Conservation (phyloP, 2,113 vertebrate species). For the Machaerirhynchus nigripectus region DNA sequence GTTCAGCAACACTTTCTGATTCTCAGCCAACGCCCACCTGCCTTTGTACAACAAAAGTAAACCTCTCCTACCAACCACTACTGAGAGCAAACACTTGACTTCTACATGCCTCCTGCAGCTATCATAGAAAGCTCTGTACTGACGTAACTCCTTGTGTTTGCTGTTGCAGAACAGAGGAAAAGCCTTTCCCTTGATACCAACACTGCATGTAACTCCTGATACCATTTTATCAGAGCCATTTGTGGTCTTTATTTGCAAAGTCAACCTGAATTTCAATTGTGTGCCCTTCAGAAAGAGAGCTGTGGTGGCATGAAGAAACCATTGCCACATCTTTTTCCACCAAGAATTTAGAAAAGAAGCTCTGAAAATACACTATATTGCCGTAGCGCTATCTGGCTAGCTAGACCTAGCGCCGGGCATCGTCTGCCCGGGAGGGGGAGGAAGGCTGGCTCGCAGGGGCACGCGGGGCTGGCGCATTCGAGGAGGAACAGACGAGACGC, state of each 20-base stretch:
- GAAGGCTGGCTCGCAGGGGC: too few relatives aligned
- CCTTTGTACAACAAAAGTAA: neutral
- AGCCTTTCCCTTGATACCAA: neutral
- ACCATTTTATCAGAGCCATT: neutral
- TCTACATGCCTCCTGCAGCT: neutral
- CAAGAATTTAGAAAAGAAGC: neutral
- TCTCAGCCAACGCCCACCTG: neutral
- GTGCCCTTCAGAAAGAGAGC: neutral
- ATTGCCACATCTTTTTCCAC: neutral
- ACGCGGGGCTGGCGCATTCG: too few relatives aligned
- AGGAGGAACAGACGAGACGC: too few relatives aligned
- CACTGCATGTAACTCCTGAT: neutral
- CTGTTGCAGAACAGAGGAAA: neutral
- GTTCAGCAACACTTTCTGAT: neutral
- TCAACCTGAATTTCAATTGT: neutral
- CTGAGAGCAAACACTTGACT: neutral
- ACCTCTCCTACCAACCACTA: neutral
- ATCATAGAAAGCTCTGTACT: accelerated
- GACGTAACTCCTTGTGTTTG: neutral
- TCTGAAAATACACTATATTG: neutral
- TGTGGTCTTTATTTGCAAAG: neutral
- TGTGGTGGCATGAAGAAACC: neutral
- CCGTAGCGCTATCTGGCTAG: too few relatives aligned
- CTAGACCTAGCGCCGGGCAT: too few relatives aligned
- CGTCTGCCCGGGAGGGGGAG: too few relatives aligned